phyloP scores from a whole-genome alignment of 2,888 invertebrate species.

The Quadroppia sp. region DNA sequence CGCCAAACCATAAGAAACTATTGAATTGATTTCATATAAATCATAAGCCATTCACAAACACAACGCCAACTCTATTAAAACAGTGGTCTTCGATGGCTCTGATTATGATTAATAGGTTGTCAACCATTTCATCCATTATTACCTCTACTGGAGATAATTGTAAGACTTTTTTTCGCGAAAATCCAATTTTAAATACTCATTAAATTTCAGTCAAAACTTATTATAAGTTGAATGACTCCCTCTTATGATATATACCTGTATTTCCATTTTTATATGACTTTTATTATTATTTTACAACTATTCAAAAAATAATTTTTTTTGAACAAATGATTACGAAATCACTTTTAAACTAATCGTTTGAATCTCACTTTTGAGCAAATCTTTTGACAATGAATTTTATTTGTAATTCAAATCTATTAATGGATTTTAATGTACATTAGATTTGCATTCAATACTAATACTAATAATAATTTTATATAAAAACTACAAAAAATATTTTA shows the following conservation, averaged over 20 bases:
- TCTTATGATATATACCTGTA: not conserved
- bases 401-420: too few relatives aligned
- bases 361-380: too few relatives aligned
- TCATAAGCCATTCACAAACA: conserved; percentile 6
- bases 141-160: conserved; percentile 20
- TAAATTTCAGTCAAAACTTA: not conserved
- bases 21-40: conserved; percentile 25
- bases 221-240: conserved; percentile 5
- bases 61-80: not conserved
- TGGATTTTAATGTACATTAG: too few relatives aligned
- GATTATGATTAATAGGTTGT: conserved; percentile 13
- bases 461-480: too few relatives aligned
- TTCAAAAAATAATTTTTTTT: too few relatives aligned
- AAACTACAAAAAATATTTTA: too few relatives aligned
- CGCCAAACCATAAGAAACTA: not conserved
- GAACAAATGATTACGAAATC: too few relatives aligned
- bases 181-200: conserved; percentile 11
- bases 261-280: too few relatives aligned
- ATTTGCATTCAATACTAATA: too few relatives aligned
- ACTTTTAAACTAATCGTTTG: too few relatives aligned
- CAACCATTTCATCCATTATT: not conserved
- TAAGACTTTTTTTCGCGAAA: not conserved
- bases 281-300: too few relatives aligned
- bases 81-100: not conserved
- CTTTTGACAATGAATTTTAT: too few relatives aligned